Evolutionary conservation across 2,113 vertebrate genomes (phyloP).

Genomic region (Suncus etruscus): DNA sequence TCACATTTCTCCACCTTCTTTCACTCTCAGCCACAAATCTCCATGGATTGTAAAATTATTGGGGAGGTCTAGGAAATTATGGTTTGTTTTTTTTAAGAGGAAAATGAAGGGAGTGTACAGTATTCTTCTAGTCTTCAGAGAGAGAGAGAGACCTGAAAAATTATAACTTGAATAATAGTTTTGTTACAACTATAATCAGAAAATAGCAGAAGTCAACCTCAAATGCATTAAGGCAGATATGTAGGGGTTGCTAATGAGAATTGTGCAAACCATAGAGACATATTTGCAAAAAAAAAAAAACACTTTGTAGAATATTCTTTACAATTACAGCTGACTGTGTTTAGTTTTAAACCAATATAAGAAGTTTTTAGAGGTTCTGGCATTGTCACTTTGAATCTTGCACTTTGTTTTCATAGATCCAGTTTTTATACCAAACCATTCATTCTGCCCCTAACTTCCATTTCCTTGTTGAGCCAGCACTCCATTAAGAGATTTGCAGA

Average conservation of each 20-base stretch:
- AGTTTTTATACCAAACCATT: neutral
- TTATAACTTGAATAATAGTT: neutral
- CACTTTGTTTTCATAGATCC: neutral
- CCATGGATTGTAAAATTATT: neutral
- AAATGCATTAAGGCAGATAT: neutral
- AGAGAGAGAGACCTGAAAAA: neutral
- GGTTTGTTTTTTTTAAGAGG: neutral
- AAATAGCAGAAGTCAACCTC: neutral
- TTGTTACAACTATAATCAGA: slow-evolving; percentile 5
- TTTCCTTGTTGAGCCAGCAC: neutral
- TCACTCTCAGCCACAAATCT: neutral
- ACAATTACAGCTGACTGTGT: neutral
- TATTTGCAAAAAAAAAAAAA: neutral
- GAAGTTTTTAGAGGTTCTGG: neutral
- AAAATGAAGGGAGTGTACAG: neutral
- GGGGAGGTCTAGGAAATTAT: neutral
- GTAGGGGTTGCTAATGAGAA: neutral
- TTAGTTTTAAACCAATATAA: slow-evolving; percentile 2
- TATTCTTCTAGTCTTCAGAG: neutral
- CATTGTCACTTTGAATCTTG: neutral
- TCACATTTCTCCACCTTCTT: neutral
- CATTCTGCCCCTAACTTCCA: neutral
- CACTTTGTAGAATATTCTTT: neutral
- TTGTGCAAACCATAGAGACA: neutral
- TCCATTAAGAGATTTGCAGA: neutral